These are phyloP conservation scores for Drosophila barbarae DNA, from an alignment of 2,888 invertebrate species.

Conservation along the genomic window DNA sequence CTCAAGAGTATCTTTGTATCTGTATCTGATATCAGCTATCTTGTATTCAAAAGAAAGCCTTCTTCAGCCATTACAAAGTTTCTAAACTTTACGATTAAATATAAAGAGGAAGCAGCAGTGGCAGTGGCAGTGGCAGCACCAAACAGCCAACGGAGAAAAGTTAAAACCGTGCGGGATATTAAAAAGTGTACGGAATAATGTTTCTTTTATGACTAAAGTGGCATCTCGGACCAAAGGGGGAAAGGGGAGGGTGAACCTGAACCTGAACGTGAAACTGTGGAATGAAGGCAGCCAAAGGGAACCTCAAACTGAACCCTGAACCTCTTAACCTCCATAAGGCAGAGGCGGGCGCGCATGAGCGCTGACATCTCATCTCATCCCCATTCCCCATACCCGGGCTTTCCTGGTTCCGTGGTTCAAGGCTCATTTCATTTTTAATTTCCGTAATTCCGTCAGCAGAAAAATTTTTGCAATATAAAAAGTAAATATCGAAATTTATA, in stretches of 20 bases:
- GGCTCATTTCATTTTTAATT: constrained; percentile 79
- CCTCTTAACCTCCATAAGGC: constrained; percentile 4
- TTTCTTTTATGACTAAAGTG: constrained; percentile 73
- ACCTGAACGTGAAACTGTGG: neutral
- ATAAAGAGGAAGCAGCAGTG: constrained; percentile 55
- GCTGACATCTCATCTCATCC: constrained; percentile 17
- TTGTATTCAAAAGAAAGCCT: constrained; percentile 1
- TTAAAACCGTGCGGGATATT: constrained; percentile 79
- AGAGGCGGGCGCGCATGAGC: constrained; percentile 66
- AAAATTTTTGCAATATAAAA: constrained; percentile 80
- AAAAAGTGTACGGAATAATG: constrained; percentile 77
- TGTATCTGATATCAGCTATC: neutral
- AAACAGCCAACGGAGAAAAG: constrained; percentile 46
- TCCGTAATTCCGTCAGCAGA: constrained; percentile 80
- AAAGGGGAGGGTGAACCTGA: constrained; percentile 3
- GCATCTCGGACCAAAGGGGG: constrained; percentile 50
- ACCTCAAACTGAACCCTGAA: constrained; percentile 50
- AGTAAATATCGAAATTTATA: constrained; percentile 80
- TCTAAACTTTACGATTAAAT: constrained; percentile 78
- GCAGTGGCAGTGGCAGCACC: constrained; percentile 19
- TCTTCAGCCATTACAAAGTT: constrained; percentile 72
- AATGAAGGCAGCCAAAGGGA: neutral
- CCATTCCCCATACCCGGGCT: constrained; percentile 12
- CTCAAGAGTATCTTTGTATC: neutral
- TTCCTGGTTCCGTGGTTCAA: constrained; percentile 55